A percentile compares a stretch with the other conserved stretches of the same genome.
Conservation (phyloP, 2,113 vertebrate species). For the Phrynosoma blainvillii region DNA sequence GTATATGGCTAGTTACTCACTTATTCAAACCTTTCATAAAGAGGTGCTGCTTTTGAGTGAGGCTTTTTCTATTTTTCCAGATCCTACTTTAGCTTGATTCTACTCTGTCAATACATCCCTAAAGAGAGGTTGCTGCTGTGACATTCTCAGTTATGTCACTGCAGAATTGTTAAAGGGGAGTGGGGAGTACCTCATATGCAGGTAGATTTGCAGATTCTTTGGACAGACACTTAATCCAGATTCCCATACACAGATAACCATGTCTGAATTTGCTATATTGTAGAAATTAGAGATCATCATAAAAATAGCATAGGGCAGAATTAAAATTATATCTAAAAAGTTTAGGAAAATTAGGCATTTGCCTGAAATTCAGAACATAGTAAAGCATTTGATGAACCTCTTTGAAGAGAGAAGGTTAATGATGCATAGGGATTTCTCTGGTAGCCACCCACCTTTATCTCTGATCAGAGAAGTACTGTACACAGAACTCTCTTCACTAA, state of each 20-base stretch:
- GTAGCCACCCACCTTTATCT: not conserved
- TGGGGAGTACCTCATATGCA: not conserved
- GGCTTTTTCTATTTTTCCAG: not conserved
- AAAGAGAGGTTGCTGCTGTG: not conserved
- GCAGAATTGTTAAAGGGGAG: not conserved
- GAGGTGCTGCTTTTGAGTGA: slow-evolving; percentile 26
- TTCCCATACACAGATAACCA: too few relatives aligned
- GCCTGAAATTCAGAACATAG: too few relatives aligned
- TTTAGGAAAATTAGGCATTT: too few relatives aligned
- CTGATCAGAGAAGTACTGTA: not conserved
- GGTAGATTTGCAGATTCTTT: not conserved
- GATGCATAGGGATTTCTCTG: not conserved
- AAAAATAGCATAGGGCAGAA: too few relatives aligned
- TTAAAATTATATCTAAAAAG: too few relatives aligned
- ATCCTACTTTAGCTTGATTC: not conserved
- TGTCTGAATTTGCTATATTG: too few relatives aligned
- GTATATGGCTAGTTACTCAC: slow-evolving; percentile 54
- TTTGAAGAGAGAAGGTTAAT: not conserved
- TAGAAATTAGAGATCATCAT: too few relatives aligned
- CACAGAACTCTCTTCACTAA: not conserved
- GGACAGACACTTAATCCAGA: not conserved
- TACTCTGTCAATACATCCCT: slow-evolving; percentile 14
- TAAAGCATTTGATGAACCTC: too few relatives aligned
- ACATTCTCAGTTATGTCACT: not conserved
- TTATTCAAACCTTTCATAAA: slow-evolving; percentile 42